These are phyloP conservation scores for Agonopterix subpropinquella DNA, from an alignment of 2,888 invertebrate genomes.

Conservation along the genomic window DNA sequence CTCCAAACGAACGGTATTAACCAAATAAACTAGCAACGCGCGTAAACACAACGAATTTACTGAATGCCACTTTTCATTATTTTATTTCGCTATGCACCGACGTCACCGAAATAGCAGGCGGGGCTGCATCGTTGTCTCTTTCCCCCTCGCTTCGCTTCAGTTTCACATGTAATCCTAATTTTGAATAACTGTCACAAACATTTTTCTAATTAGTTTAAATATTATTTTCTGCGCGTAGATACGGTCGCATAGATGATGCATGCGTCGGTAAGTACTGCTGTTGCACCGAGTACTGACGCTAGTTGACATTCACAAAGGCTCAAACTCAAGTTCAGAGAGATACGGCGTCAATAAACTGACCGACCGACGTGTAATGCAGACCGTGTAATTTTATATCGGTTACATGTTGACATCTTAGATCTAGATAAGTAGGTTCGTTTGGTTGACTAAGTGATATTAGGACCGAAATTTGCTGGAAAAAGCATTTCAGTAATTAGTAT, in stretches of 20 bases:
- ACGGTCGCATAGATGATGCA: constrained; percentile 42
- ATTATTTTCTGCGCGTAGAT: constrained; percentile 19
- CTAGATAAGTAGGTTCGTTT: not conserved
- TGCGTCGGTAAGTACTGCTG: constrained; percentile 51
- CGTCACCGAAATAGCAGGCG: constrained; percentile 62
- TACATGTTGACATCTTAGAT: constrained; percentile 12
- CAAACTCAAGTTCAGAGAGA: constrained; percentile 66
- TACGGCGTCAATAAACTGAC: constrained; percentile 61
- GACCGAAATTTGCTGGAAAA: too few relatives aligned
- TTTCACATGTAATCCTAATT: constrained; percentile 33
- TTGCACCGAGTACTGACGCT: constrained; percentile 68
- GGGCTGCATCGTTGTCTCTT: constrained; percentile 49
- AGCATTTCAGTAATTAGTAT: too few relatives aligned
- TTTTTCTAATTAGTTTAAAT: constrained; percentile 27
- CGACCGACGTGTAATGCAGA: constrained; percentile 28
- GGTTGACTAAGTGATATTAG: constrained; percentile 5
- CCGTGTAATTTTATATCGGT: constrained; percentile 50
- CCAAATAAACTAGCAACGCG: constrained; percentile 70
- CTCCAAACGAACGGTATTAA: constrained; percentile 38
- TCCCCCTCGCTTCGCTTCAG: constrained; percentile 44
- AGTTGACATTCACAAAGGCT: constrained; percentile 70
- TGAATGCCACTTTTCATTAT: constrained; percentile 73
- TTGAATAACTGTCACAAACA: constrained; percentile 32
- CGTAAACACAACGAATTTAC: constrained; percentile 74
- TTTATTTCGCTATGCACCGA: constrained; percentile 71